Evolutionary conservation across 2,888 invertebrate species (phyloP), one percentile per base, ranked within the genome.

Genomic region (Strigamia transsilvanica): DNA sequence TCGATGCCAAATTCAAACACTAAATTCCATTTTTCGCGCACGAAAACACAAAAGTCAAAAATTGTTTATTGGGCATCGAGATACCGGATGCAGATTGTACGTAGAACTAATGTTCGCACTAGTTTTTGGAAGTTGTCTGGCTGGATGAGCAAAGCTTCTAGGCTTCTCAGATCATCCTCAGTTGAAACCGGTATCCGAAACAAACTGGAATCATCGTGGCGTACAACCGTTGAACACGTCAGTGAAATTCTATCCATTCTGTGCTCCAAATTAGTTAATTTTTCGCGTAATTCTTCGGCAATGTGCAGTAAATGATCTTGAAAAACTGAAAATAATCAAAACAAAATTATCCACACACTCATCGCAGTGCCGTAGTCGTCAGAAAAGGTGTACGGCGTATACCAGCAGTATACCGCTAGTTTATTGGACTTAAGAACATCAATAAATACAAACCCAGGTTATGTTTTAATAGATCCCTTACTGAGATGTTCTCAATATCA

Each of bases 211-310:
- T 46, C 46, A 13, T 46, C 46, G 3, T n/a, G 13, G 46, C 15
- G 46, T 13, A 46, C 13, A 46, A n/a, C 15, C 0, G 46, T n/a
- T 46, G 46, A 15, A 46, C 46, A 46, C 12, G n/a, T 15, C 9
- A 46, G 46, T 15, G 46, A 46, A 13, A 46, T 46, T 46, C 15
- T 46, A n/a, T 46, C 46, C 46, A 46, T 46, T 46, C 46, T 46
- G 15, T 46, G 46, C 46, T 46, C 46, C n/a, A 46, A n/a, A n/a
- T 46, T 46, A n/a, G 46, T 46, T 46, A 46, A n/a, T 46, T 46
- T 46, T 46, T 46, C 46, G 3, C 46, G 46, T 15, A 46, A n/a
- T 5, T 46, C 46, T n/a, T 46, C 46, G 4, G 46, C 46, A n/a
- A 46, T 46, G 15, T 46, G 46, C n/a, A 46, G 46, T 13, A 46